Conservation (phyloP, 2,113 vertebrate genomes). For the Crotalus tigris region DNA sequence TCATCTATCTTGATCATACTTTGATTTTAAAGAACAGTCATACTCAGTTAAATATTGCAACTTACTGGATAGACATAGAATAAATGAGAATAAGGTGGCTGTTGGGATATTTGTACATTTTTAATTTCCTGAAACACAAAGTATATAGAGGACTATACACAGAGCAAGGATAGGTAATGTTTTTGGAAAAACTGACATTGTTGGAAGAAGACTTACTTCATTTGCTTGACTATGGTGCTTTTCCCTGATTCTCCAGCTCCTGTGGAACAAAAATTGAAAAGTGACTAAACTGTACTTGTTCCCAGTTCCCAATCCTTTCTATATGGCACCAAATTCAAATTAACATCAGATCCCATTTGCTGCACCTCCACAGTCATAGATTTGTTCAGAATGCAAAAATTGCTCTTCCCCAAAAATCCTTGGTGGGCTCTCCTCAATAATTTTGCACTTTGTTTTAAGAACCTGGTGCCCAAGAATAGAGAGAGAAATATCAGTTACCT, state of each 20-base stretch:
- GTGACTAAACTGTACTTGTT: not conserved
- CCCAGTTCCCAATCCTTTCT: not conserved
- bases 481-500: not conserved
- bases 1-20: not conserved
- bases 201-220: slow-evolving; percentile 85
- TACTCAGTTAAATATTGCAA: not conserved
- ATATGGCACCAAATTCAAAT: not conserved
- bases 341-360: not conserved
- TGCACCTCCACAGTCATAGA: not conserved
- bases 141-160: not conserved
- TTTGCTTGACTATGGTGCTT: slow-evolving; percentile 99
- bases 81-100: not conserved
- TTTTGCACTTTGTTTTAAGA: not conserved
- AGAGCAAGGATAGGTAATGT: not conserved
- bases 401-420: not conserved
- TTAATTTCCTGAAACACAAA: not conserved
- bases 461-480: not conserved
- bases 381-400: not conserved
- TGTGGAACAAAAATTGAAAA: slow-evolving; percentile 42
- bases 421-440: not conserved
- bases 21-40: not conserved
- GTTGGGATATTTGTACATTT: not conserved
- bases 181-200: not conserved
- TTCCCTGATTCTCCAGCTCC: slow-evolving; percentile 97
- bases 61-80: not conserved